Base-by-base conservation (phyloP, 2,113 vertebrate genomes). In the Suncus etruscus region DNA sequence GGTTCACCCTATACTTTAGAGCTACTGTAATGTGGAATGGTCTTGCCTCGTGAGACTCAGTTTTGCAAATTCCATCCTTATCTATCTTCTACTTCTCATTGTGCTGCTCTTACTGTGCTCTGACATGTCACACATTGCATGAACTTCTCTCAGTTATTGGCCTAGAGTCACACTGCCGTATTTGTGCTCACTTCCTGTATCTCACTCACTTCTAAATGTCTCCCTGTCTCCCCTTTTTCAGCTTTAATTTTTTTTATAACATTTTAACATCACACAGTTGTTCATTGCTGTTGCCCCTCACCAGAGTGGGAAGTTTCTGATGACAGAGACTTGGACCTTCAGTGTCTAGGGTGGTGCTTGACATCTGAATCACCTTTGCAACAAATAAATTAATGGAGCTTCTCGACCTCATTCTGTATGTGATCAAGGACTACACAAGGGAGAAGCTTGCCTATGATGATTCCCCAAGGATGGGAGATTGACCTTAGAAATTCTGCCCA, bases 121-220 rank as follows among this genome's bases (percentile, higher is more conserved):
- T 47, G n/a, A 4, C 2, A 0, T 4, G 24, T n/a, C 22, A 7
- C 45, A 73, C 22, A 1, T 16, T 20, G 58, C 58, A 22, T 5
- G 7, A 2, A 1, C 0, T 22, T 1, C 3, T 61, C 11, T 7
- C 45, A 6, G 15, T 31, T 63, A 27, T 16, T 76, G 54, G 15
- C 47, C 78, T 75, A 39, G n/a, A 7, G 74, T 32, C 8, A 1
- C 24, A 4, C 32, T 22, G 14, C 11, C 54, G 6, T 77, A 58
- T 27, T 65, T 2, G 0, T 27, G 29, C 29, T 47, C 65, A 18
- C 0, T 86, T 61, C 11, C 68, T 94, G 48, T 9, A 0, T 32
- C 58, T 61, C 15, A 47, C 9, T 47, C 75, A 3, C 79, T 31
- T 93, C 47, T 72, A 0, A 29, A 24, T 80, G 39, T 83, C 78